Percentiles rank a stretch among this genome's conserved stretches.
phyloP scores from a whole-genome alignment of 1,140 invertebrate genomes.

The Hylaeus anthracinus region DNA sequence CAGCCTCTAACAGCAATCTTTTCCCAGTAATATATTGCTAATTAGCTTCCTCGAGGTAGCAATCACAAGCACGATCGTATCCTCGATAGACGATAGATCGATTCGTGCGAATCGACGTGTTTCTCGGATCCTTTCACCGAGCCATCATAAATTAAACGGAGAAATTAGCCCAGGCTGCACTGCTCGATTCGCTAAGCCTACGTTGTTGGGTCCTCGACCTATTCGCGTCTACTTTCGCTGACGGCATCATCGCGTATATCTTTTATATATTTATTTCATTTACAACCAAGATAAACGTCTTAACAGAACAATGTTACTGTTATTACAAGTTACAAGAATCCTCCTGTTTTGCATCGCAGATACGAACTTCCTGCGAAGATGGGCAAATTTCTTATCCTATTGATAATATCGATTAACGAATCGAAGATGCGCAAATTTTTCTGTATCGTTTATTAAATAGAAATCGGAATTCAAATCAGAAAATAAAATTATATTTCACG shows the following conservation, averaged over 20 bases:
- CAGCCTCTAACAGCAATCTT: constrained; percentile 5
- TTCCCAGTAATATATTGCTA: constrained; percentile 55
- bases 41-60: constrained; percentile 45
- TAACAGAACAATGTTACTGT: no score
- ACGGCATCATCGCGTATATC: constrained; percentile 64
- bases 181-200: constrained; percentile 23
- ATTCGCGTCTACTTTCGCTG: constrained; percentile 69
- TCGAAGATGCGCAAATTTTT: no score
- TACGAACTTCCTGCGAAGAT: no score
- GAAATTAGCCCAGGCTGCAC: constrained; percentile 70
- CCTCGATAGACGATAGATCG: constrained; percentile 50
- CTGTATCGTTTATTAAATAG: no score
- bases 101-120: constrained; percentile 45
- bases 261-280: not conserved
- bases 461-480: no score
- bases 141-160: constrained; percentile 74
- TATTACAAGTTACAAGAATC: no score
- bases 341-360: no score
- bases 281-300: no score
- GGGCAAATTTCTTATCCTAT: no score
- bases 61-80: constrained; percentile 2
- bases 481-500: no score
- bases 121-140: constrained; percentile 68
- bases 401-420: no score
- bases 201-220: constrained; percentile 62